phyloP scores from a whole-genome alignment of 2,113 vertebrate genomes.

The Helogale parvula region DNA sequence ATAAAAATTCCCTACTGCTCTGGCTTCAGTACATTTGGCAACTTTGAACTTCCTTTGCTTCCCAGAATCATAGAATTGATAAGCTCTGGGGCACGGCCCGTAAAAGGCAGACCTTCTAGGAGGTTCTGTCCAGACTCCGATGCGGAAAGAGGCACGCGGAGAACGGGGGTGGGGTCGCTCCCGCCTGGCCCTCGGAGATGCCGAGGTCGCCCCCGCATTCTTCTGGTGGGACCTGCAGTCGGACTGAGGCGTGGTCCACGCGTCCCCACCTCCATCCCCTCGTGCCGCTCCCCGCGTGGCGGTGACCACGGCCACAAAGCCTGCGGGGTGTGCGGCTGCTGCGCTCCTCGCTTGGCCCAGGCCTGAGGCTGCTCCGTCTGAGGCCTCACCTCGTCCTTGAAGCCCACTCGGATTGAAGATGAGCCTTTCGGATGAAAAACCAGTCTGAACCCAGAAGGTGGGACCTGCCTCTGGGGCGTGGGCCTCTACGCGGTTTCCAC shows the following conservation, averaged over 20 bases:
- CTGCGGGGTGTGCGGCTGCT: accelerated
- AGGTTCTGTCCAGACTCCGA: neutral
- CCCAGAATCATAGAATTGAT: neutral
- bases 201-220: no score
- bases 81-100: neutral
- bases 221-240: neutral
- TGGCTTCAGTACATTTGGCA: neutral
- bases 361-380: accelerated
- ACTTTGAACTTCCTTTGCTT: neutral
- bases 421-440: neutral
- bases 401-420: neutral
- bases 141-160: neutral
- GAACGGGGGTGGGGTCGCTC: neutral
- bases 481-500: accelerated
- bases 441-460: no score
- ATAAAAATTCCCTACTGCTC: neutral
- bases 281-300: accelerated
- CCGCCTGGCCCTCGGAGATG: neutral
- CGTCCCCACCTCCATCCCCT: accelerated
- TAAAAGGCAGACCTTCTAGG: no score
- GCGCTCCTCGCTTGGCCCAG: neutral
- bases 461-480: neutral
- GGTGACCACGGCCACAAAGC: neutral
- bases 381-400: neutral
- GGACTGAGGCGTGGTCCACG: neutral